Evolutionary conservation across 1,140 invertebrate genomes (phyloP).

Genomic region (Mercenaria mercenaria): DNA sequence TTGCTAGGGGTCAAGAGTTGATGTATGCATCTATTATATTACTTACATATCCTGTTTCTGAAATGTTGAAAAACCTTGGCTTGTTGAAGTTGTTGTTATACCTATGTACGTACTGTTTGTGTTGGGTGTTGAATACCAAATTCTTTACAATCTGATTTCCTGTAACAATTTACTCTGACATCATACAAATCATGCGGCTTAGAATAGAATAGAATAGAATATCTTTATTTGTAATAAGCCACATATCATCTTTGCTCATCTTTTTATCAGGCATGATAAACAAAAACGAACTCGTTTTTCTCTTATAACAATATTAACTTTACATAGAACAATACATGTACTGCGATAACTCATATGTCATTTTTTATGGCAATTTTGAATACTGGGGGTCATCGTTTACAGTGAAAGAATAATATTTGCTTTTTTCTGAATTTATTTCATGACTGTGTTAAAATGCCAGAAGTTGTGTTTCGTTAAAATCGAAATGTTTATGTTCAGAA

Average conservation of each 20-base stretch:
- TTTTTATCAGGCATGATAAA: not conserved
- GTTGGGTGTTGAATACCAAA: not conserved
- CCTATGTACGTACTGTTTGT: not conserved
- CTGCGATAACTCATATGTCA: no score
- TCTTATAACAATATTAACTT: not conserved
- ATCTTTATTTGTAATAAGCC: not conserved
- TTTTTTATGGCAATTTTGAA: no score
- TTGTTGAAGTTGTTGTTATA: not conserved
- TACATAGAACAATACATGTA: no score
- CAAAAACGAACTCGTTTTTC: not conserved
- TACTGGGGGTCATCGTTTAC: no score
- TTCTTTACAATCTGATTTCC: not conserved
- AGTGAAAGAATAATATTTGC: no score
- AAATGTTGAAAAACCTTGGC: not conserved
- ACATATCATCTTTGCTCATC: not conserved
- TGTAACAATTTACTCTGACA: not conserved
- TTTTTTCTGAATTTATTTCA: no score
- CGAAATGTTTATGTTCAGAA: no score
- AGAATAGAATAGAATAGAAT: not conserved
- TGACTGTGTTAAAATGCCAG: no score
- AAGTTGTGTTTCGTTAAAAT: no score
- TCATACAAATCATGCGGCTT: not conserved
- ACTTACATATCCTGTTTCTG: slow-evolving; percentile 10
- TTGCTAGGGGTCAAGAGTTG: no score
- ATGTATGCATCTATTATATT: not conserved